Conservation (phyloP, 1,140 invertebrate genomes). For the Paralvinella palmiformis region DNA sequence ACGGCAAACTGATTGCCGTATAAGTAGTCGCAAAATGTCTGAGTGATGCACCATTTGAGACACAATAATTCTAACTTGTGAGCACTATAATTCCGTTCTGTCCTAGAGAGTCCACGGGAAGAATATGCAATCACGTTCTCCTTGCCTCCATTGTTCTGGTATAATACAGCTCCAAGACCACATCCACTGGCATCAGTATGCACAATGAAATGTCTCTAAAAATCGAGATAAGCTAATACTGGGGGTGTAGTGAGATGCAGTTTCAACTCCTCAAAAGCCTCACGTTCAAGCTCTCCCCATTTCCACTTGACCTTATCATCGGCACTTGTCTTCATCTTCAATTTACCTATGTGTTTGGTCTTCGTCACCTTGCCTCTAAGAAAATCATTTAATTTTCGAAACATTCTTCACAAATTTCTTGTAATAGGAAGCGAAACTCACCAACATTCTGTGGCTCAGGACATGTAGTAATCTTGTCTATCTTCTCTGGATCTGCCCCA, state of each 20-base stretch:
- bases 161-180: constrained; percentile 1
- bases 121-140: neutral
- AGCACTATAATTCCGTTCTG: neutral
- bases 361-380: neutral
- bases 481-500: constrained; percentile 18
- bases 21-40: constrained; percentile 22
- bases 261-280: constrained; percentile 1
- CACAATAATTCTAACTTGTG: constrained; percentile 16
- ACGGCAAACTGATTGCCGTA: constrained; percentile 15
- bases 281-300: too few species aligned
- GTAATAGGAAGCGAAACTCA: neutral
- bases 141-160: neutral
- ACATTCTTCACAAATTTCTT: neutral
- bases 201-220: neutral
- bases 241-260: neutral
- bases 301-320: too few species aligned
- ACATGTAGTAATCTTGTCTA: neutral
- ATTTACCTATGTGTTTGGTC: neutral
- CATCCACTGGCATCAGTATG: constrained; percentile 1
- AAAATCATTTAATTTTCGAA: neutral
- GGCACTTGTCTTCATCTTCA: neutral
- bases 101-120: neutral
- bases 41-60: constrained; percentile 19
- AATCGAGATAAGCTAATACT: neutral
- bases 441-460: neutral